These are phyloP conservation scores for Hypotaenidia philippensis DNA, from an alignment of 2,797 vertebrate species.

Conservation along the genomic window DNA sequence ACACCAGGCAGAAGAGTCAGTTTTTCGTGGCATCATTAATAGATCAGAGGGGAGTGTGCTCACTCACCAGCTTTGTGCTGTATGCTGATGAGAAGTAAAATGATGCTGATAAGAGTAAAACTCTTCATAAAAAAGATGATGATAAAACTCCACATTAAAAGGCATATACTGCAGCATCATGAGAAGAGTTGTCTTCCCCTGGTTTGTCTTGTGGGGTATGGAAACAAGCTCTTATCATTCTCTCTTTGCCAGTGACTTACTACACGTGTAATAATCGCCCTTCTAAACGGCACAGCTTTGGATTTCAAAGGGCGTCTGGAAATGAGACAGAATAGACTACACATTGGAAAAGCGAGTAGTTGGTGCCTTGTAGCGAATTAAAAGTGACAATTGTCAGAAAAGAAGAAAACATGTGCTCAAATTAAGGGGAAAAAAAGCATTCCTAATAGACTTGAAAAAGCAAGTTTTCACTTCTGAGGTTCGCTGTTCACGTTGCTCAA, in stretches of 20 bases:
- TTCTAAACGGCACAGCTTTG: background rate
- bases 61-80: background rate
- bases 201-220: background rate
- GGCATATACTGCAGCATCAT: background rate
- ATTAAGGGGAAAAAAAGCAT: background rate
- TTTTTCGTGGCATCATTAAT: background rate
- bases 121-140: background rate
- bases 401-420: background rate
- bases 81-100: background rate
- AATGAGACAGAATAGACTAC: background rate
- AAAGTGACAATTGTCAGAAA: background rate
- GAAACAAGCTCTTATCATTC: background rate
- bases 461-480: background rate
- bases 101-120: background rate
- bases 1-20: background rate
- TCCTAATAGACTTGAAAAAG: background rate
- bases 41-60: background rate
- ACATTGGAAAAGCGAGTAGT: background rate
- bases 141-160: background rate
- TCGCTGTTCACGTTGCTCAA: background rate
- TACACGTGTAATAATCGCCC: background rate
- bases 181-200: background rate
- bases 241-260: background rate
- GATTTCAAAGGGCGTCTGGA: background rate
- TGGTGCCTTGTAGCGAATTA: background rate